A percentile compares a stretch with the other conserved stretches of the same genome.
phyloP scores from a whole-genome alignment of 2,113 vertebrate genomes.

The Phylloscopus trochiloides region DNA sequence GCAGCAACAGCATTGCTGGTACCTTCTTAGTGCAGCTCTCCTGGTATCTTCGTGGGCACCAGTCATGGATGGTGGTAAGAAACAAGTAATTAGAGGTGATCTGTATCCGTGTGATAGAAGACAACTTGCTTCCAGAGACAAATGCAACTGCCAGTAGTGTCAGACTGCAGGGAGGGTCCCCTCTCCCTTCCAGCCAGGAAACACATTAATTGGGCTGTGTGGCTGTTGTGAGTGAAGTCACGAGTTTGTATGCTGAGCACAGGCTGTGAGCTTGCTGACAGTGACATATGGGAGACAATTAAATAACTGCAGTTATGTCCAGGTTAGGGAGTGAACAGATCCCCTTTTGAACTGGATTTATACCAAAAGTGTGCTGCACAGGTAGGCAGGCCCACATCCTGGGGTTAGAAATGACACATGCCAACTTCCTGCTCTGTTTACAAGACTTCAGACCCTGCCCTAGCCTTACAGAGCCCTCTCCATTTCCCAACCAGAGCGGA shows the following conservation, averaged over 20 bases:
- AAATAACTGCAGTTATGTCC: neutral
- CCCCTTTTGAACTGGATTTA: neutral
- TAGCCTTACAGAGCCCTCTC: neutral
- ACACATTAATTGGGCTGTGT: neutral
- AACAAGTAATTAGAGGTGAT: neutral
- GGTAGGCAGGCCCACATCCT: no score
- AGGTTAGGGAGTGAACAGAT: neutral
- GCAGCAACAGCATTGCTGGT: neutral
- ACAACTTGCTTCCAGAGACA: neutral
- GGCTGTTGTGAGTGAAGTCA: neutral
- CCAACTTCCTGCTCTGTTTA: neutral
- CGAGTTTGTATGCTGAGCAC: neutral
- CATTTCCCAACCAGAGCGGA: fast-evolving
- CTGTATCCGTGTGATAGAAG: neutral
- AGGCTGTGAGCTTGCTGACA: neutral
- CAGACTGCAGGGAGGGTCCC: neutral
- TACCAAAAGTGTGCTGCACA: neutral
- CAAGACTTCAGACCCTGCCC: neutral
- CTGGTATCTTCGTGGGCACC: fast-evolving
- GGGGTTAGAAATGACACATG: fast-evolving
- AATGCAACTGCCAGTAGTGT: neutral
- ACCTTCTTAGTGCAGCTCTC: neutral
- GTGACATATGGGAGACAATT: slow-evolving; percentile 33
- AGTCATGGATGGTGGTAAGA: neutral
- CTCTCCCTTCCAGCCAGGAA: neutral